phyloP scores from a whole-genome alignment of 2,888 invertebrate species.

The Craniophora ligustri region DNA sequence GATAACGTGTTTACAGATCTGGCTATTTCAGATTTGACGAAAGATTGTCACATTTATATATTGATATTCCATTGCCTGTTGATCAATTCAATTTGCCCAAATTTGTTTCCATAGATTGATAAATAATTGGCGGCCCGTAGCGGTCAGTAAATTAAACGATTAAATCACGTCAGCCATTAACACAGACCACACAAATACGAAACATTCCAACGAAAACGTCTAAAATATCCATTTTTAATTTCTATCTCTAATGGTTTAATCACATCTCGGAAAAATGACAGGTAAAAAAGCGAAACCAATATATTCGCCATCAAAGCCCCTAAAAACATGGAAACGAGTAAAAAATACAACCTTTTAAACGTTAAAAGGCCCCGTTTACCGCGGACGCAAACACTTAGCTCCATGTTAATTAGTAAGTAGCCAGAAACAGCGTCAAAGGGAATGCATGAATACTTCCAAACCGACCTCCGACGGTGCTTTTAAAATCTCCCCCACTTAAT shows the following conservation, averaged over 20 bases:
- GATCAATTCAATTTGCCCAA: constrained; percentile 6
- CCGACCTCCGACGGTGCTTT: constrained; percentile 83
- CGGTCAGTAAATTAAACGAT: constrained; percentile 8
- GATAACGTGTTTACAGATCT: constrained; percentile 36
- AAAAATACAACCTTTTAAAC: constrained; percentile 84
- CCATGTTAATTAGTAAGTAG: constrained; percentile 88
- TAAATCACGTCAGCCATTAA: constrained; percentile 10
- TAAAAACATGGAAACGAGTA: constrained; percentile 78
- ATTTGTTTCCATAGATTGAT: constrained; percentile 11
- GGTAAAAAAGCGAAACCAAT: constrained; percentile 81
- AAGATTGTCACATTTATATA: not conserved
- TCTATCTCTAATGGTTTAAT: constrained; percentile 73
- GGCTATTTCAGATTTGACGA: constrained; percentile 6
- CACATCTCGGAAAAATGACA: constrained; percentile 75
- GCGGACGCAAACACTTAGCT: constrained; percentile 88
- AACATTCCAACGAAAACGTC: constrained; percentile 29
- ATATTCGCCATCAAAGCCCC: constrained; percentile 80
- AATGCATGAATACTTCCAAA: constrained; percentile 87
- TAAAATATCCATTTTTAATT: constrained; percentile 58
- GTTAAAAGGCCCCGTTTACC: constrained; percentile 88
- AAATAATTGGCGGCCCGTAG: constrained; percentile 8
- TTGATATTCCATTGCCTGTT: not conserved
- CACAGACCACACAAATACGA: constrained; percentile 24
- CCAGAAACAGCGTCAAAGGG: constrained; percentile 86
- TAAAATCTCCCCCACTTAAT: constrained; percentile 85